Base-by-base conservation (phyloP, 2,797 vertebrate genomes). In the Rhodeus uyekii region DNA sequence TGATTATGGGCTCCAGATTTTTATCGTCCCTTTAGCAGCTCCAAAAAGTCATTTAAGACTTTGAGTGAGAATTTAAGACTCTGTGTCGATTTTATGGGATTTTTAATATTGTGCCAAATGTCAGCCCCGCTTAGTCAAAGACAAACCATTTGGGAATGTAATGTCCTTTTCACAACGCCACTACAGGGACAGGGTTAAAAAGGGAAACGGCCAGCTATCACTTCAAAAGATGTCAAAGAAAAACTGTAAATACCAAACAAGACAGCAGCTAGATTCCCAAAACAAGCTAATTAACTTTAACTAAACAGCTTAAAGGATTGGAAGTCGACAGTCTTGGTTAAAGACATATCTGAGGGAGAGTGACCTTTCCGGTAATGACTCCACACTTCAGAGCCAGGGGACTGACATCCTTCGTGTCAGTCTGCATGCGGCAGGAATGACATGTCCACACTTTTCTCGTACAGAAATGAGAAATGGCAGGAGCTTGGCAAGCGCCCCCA, bases 81-180 rank as follows among this genome's bases (percentile, higher is more conserved):
- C 50, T 36, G 36, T 76, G 78, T 87, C 80, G 69, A 85, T 81
- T 85, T 89, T 84, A 85, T 87, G 83, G 65, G 46, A 84, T 83
- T 85, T 89, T 87, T 86, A 83, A 86, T 87, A 86, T 86, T 83
- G 83, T 86, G 84, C 80, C 86, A 88, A 88, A 89, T 87, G 87
- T 89, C 86, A 87, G 50, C 68, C 38, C 63, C 75, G 87, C 79
- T 86, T 84, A 86, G 69, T 82, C 84, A 87, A 87, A 89, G 86
- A 86, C 77, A 86, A 88, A 86, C 86, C 84, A 79, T 85, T 86
- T 83, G 81, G 84, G 71, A 78, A 86, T 77, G 82, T 85, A 84
- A 87, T 87, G 81, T 84, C 77, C 78, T 44, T 71, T 69, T 73
- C 74, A 75, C 48, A 14, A 76, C 69, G n/a, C 61, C 64, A 78